Base-by-base conservation (phyloP, 2,797 vertebrate genomes). In the Chaetophractus vellerosus region DNA sequence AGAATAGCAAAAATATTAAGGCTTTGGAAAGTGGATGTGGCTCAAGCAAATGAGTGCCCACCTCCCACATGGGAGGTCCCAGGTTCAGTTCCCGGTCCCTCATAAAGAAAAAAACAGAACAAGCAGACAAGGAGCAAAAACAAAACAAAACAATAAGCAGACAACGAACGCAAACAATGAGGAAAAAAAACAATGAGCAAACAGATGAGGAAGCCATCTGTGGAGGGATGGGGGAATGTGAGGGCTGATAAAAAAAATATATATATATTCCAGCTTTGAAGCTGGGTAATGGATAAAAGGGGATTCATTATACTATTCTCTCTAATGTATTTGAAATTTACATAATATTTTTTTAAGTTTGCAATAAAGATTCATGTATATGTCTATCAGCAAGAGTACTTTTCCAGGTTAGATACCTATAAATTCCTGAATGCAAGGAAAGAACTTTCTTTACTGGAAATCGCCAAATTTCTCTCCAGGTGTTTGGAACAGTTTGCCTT, bases 391-490 rank as follows among this genome's bases (percentile, higher is more conserved):
- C 2, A 33, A 61, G 79, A 45, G 5, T 7, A 31, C 38, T 87
- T 61, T 36, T 33, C 33, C 48, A 85, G 41, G 9, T 45, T 61
- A 61, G 52, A 52, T 45, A 81, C 23, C 7, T 24, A 0, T 8
- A 72, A 87, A 93, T 83, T 93, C 76, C 69, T 76, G 48, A 74
- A 68, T 36, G 23, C 41, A 57, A 91, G 26, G 21, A 86, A 19
- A 48, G 86, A 10, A 69, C 90, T 66, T 90, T 90, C 23, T 88
- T 33, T 59, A 45, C 9, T 64, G n/a, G 48, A 87, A 87, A 82
- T 23, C 6, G 24, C 24, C 52, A 61, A 81, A 61, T 57, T 90
- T 88, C 71, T 93, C 69, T 83, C 19, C 31, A 63, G 26, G 36
- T 71, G 55, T 76, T 55, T 38, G 55, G 55, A 41, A 28, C 57